Evolutionary conservation across 2,888 invertebrate genomes (phyloP).

Genomic region (Yponomeuta sedellus): DNA sequence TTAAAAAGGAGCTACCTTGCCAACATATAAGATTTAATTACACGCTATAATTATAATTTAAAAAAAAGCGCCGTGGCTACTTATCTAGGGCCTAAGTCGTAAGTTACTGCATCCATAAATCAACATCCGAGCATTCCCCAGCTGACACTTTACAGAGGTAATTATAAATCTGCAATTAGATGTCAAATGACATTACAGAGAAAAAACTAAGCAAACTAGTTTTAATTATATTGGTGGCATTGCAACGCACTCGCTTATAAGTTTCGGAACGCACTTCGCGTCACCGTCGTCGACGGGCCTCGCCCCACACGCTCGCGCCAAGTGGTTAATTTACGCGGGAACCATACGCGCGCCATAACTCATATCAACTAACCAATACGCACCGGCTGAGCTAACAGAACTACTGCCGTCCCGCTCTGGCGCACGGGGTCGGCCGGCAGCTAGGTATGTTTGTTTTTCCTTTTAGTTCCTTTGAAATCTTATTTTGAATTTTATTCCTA

Average conservation of each 20-base stretch:
- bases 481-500: constrained; percentile 74
- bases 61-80: not conserved
- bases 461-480: constrained; percentile 73
- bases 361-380: constrained; percentile 62
- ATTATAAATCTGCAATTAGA: constrained; percentile 6
- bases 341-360: constrained; percentile 69
- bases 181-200: not conserved
- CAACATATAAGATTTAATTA: not conserved
- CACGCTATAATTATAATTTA: not conserved
- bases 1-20: not conserved
- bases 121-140: not conserved
- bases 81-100: not conserved
- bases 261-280: constrained; percentile 10
- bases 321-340: constrained; percentile 71
- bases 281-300: constrained; percentile 37
- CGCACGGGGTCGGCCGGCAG: constrained; percentile 46
- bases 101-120: not conserved
- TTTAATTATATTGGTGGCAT: constrained; percentile 16
- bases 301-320: constrained; percentile 63
- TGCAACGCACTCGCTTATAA: constrained; percentile 7
- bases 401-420: constrained; percentile 58
- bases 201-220: constrained; percentile 17
- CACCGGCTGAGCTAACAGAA: constrained; percentile 41
- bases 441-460: constrained; percentile 65
- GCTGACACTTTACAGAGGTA: constrained; percentile 2